These are phyloP conservation scores for Nudaria mundana DNA, from an alignment of 2,888 invertebrate genomes.

Conservation along the genomic window DNA sequence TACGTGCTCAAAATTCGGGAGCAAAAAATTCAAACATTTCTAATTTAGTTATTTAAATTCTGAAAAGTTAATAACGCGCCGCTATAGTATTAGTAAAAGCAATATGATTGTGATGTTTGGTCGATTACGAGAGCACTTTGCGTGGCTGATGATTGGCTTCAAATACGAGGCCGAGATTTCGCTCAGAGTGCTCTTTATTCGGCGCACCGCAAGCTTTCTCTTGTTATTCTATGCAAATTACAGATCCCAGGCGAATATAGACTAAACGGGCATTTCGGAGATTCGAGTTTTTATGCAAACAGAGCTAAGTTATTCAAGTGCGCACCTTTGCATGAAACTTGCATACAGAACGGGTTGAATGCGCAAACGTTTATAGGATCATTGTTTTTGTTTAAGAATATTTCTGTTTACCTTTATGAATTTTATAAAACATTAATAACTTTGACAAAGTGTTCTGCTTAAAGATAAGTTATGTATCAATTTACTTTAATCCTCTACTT, in stretches of 20 bases:
- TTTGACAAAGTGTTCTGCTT: constrained; percentile 27
- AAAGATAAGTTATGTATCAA: constrained; percentile 30
- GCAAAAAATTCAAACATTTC: constrained; percentile 19
- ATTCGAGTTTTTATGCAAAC: constrained; percentile 78
- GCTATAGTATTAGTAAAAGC: constrained; percentile 27
- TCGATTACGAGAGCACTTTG: constrained; percentile 33
- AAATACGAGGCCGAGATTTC: constrained; percentile 51
- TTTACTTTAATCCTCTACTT: constrained; percentile 22
- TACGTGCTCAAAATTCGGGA: constrained; percentile 12
- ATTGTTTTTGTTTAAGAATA: too few relatives aligned
- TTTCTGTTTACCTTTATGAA: too few relatives aligned
- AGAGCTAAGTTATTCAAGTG: constrained; percentile 75
- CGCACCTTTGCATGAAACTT: constrained; percentile 68
- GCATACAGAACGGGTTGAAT: constrained; percentile 68
- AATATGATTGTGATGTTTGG: constrained; percentile 33
- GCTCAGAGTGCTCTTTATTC: constrained; percentile 49
- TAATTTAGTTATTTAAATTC: constrained; percentile 35
- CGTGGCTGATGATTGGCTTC: constrained; percentile 50
- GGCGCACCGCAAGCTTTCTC: constrained; percentile 54
- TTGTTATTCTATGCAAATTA: constrained; percentile 79
- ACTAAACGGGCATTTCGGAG: constrained; percentile 73
- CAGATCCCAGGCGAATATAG: constrained; percentile 56
- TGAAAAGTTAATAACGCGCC: constrained; percentile 29
- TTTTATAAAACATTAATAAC: too few relatives aligned
- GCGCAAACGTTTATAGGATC: constrained; percentile 56